These are phyloP conservation scores for Bradypus variegatus DNA, from an alignment of 2,797 vertebrate species.

Conservation along the genomic window DNA sequence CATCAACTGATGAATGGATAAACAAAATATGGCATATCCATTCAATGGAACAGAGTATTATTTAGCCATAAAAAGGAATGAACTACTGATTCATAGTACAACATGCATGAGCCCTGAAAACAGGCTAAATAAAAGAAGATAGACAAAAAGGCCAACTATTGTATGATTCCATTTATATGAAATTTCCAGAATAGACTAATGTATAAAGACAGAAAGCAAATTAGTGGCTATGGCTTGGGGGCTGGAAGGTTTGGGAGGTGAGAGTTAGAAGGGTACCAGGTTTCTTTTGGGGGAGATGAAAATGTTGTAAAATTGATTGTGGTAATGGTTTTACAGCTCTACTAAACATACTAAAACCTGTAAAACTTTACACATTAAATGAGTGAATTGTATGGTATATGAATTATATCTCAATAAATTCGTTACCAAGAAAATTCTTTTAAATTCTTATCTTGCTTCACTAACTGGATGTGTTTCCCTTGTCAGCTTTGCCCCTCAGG, in stretches of 20 bases:
- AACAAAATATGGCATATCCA: background rate
- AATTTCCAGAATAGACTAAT: background rate
- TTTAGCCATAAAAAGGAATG: background rate
- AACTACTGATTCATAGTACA: background rate
- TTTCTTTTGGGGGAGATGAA: background rate
- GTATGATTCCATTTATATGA: background rate
- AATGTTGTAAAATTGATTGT: background rate
- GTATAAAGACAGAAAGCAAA: background rate
- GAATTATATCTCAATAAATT: background rate
- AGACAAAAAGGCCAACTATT: background rate
- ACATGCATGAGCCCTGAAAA: background rate
- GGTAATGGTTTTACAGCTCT: background rate
- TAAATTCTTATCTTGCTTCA: background rate
- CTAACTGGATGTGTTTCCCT: background rate
- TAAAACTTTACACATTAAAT: background rate
- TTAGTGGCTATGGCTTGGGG: background rate
- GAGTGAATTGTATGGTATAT: background rate
- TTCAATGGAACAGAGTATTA: background rate
- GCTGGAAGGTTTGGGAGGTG: background rate
- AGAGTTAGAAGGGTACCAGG: background rate
- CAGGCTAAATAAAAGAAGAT: background rate
- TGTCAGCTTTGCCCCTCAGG: background rate
- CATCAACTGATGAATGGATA: background rate
- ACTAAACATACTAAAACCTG: background rate
- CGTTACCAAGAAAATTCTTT: background rate